Percentiles rank a stretch among this genome's conserved stretches.
Evolutionary conservation across 2,797 vertebrate species (phyloP).

Genomic region (Galaxias olidus): DNA sequence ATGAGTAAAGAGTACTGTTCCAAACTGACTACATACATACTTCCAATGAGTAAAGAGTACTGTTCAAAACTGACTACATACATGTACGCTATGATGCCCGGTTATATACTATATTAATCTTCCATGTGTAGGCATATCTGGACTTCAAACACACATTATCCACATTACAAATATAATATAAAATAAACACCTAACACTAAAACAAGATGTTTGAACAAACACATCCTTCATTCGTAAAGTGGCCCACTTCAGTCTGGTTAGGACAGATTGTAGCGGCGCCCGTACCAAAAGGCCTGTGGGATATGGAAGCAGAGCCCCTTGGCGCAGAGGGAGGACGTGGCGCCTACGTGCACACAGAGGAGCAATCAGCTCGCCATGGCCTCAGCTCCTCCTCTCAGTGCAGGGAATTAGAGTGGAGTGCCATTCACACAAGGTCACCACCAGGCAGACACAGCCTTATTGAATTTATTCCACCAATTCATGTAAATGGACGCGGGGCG

Average conservation of each 20-base stretch:
- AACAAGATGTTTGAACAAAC: too few relatives aligned
- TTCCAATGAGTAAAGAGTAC: too few relatives aligned
- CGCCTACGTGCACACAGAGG: constrained; percentile 40
- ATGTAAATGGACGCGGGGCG: constrained; percentile 53
- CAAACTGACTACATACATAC: too few relatives aligned
- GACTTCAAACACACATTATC: too few relatives aligned
- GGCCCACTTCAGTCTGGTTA: not conserved
- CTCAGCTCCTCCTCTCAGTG: constrained; percentile 46
- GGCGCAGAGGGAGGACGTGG: constrained; percentile 44
- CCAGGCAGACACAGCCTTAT: constrained; percentile 58
- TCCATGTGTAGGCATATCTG: too few relatives aligned
- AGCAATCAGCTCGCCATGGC: constrained; percentile 58
- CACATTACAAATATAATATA: too few relatives aligned
- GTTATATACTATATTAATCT: too few relatives aligned
- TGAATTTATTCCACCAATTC: constrained; percentile 65
- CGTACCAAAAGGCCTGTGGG: constrained; percentile 24
- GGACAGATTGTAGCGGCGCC: constrained; percentile 27
- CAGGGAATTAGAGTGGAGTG: constrained; percentile 65
- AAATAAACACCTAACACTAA: too few relatives aligned
- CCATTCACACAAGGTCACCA: constrained; percentile 74
- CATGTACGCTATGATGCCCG: too few relatives aligned
- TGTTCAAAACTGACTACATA: too few relatives aligned
- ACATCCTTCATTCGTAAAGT: too few relatives aligned
- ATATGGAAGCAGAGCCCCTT: constrained; percentile 38
- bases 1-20: not conserved